Evolutionary conservation across 2,113 vertebrate genomes (phyloP).

Genomic region (Pangasianodon hypophthalmus): DNA sequence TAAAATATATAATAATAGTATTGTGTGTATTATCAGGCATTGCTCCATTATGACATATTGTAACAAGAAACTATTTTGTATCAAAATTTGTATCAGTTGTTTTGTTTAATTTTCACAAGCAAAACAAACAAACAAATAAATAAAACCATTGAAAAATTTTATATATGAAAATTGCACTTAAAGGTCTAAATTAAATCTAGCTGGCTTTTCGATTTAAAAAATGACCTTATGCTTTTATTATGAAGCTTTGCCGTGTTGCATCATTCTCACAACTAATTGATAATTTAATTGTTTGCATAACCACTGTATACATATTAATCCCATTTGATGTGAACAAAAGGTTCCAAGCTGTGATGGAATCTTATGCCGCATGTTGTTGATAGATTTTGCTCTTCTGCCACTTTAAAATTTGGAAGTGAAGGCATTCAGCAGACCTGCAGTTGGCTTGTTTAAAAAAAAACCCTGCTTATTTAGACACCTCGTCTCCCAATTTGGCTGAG

Average conservation of each 20-base stretch:
- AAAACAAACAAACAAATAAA: not conserved
- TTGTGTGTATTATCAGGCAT: not conserved
- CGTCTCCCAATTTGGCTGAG: conserved; percentile 65
- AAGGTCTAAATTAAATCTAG: not conserved
- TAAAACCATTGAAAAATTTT: not conserved
- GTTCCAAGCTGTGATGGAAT: not conserved
- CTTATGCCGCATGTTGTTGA: not conserved
- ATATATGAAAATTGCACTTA: not conserved
- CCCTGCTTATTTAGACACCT: conserved; percentile 59
- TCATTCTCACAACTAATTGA: not conserved
- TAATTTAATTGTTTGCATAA: not conserved
- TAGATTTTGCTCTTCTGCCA: not conserved
- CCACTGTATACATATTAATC: not conserved
- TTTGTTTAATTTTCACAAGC: not conserved
- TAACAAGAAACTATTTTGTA: not conserved
- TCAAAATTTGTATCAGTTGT: not conserved
- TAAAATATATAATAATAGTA: not conserved
- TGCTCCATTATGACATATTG: not conserved
- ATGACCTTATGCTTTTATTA: not conserved
- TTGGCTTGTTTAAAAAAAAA: conserved; percentile 62
- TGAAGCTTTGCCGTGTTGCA: not conserved
- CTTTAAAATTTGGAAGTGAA: not conserved
- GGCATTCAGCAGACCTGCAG: conserved; percentile 35
- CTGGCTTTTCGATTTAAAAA: not conserved
- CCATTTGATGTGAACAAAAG: conserved; percentile 41